Conservation (phyloP, 2,888 invertebrate genomes). For the Drosophila borealis region DNA sequence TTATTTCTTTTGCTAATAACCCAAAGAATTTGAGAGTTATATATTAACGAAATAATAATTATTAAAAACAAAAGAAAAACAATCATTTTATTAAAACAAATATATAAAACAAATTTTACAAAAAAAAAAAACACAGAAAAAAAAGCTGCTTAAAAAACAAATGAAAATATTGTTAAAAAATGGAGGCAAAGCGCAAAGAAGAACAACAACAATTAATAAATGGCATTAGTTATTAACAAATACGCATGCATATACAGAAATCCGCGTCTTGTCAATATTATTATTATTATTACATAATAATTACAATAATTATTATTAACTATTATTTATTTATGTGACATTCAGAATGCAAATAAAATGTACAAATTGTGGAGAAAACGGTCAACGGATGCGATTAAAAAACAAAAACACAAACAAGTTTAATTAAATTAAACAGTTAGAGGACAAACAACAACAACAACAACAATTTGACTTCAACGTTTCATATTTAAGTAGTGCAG, state of each 20-base stretch:
- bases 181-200: conserved; percentile 30
- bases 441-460: conserved; percentile 51
- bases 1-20: conserved; percentile 69
- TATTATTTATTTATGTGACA: conserved; percentile 61
- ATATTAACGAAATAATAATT: conserved; percentile 2
- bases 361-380: conserved; percentile 71
- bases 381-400: conserved; percentile 39
- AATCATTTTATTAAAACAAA: conserved; percentile 54
- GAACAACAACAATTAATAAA: conserved; percentile 43
- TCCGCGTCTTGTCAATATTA: conserved; percentile 76
- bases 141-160: conserved; percentile 52
- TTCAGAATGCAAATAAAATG: conserved; percentile 76
- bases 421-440: conserved; percentile 77
- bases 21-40: conserved; percentile 68
- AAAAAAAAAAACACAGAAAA: conserved; percentile 37
- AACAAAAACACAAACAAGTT: conserved; percentile 52
- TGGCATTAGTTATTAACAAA: conserved; percentile 66
- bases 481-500: conserved; percentile 80
- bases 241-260: conserved; percentile 53
- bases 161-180: conserved; percentile 64
- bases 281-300: conserved; percentile 32
- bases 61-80: conserved; percentile 34
- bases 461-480: conserved; percentile 76
- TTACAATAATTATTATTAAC: conserved; percentile 40
- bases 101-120: conserved; percentile 69